Base-by-base conservation (phyloP, 37 sponge, comb jelly and placozoan genomes). In the Oscarella lobularis region DNA sequence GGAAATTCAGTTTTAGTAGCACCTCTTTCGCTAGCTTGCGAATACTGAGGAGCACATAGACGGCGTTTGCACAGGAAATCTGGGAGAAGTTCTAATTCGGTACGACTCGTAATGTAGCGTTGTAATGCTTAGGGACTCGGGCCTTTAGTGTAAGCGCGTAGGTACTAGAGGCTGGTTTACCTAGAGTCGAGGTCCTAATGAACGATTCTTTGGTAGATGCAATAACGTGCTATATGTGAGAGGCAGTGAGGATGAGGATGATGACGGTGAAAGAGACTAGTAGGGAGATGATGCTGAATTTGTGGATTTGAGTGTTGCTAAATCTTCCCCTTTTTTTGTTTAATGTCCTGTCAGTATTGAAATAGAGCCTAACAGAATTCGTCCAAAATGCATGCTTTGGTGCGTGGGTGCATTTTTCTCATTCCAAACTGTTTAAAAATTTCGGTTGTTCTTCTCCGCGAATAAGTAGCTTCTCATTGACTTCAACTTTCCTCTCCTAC, bases 41-140 rank as follows among this genome's bases (percentile, higher is more conserved):
- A 97, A 93, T 66, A 97, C 99, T 0, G 99, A 97, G 78, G 99
- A 97, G 75, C 93, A 83, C 74, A 79, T 97, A 27, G 99, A 90
- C 37, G 94, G 91, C 6, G 84, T 83, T 35, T 69, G 87, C 37
- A 76, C 91, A 14, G 99, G 99, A 39, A 88, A 93, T 75, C 76
- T 97, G 39, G 99, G 99, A 2, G 99, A 97, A 73, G 99, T 97
- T 0, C 69, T 97, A 14, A 97, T 97, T 77, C 84, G 95, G 92
- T 91, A 73, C 60, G 20, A 48, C 20, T 27, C 20, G 9, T 20
- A 27, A 48, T 48, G 20, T 20, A 48, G 20, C 9, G 60, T 33
- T 33, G 31, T 9, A 31, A 31, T 6, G n/a, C 20, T 33, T 69
- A 6, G 6, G 20, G 30, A n/a, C 72, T 20, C 6, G 40, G 33